These are phyloP conservation scores for Hyperoplus lanceolatus DNA, from an alignment of 2,797 vertebrate genomes.

Conservation along the genomic window DNA sequence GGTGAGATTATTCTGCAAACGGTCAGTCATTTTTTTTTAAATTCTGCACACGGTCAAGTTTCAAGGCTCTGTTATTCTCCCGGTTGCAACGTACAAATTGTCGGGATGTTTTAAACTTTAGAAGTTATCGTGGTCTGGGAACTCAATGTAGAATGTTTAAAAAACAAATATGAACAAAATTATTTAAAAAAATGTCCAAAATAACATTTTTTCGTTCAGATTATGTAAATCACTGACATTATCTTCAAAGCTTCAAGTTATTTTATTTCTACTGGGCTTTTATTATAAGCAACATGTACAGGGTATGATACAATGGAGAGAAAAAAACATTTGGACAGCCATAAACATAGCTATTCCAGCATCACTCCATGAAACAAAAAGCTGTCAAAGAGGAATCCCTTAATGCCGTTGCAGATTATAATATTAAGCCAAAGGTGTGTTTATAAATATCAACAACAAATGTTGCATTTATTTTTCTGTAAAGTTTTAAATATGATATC, in stretches of 20 bases:
- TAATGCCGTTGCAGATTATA: neutral
- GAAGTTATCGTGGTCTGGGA: neutral
- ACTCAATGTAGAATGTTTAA: neutral
- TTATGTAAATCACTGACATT: neutral
- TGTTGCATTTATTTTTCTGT: neutral
- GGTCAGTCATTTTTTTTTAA: no score
- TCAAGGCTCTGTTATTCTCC: no score
- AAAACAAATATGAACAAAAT: neutral
- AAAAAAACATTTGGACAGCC: neutral
- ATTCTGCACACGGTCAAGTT: no score
- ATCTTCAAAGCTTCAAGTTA: neutral
- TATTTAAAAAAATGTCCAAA: neutral
- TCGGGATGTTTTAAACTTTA: neutral
- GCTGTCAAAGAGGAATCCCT: neutral
- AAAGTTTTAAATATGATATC: no score
- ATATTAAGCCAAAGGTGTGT: neutral
- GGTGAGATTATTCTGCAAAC: constrained; percentile 63
- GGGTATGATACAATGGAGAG: neutral
- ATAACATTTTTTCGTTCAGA: neutral
- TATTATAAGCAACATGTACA: neutral
- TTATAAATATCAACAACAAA: neutral
- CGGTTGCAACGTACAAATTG: no score
- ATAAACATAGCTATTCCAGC: neutral
- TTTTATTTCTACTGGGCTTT: neutral
- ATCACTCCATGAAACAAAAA: neutral